Conservation (phyloP, 2,888 invertebrate genomes). For the Ophraella communa region DNA sequence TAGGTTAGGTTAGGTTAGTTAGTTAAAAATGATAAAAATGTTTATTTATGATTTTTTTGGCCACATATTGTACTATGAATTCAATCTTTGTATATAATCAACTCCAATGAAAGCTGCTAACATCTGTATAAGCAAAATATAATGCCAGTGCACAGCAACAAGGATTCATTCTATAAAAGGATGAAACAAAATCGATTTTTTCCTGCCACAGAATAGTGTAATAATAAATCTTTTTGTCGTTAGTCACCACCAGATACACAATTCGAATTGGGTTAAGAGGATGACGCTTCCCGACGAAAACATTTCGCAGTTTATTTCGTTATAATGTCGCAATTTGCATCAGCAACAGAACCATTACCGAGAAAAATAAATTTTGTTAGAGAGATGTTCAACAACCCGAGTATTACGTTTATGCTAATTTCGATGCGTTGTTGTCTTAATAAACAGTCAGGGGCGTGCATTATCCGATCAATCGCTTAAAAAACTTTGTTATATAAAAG, state of each 20-base stretch:
- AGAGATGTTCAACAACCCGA: neutral
- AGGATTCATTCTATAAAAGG: too few species aligned
- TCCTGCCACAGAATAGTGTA: neutral
- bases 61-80: too few species aligned
- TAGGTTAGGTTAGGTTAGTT: too few species aligned
- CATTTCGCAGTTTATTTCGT: neutral
- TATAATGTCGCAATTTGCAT: slow-evolving; percentile 5
- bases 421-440: neutral
- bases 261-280: slow-evolving; percentile 3
- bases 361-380: neutral
- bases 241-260: neutral
- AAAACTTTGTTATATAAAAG: too few species aligned
- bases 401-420: neutral
- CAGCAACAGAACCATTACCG: neutral
- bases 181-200: neutral
- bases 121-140: too few species aligned
- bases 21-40: too few species aligned
- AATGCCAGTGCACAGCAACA: too few species aligned
- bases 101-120: too few species aligned
- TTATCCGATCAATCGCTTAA: too few species aligned
- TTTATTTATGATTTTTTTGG: too few species aligned
- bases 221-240: neutral
- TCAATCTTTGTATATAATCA: too few species aligned
- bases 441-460: neutral
- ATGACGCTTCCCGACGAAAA: neutral